A percentile compares a stretch with the other conserved stretches of the same genome.
These are phyloP conservation scores for Tachysurus fulvidraco DNA, from an alignment of 2,113 vertebrate species.

Conservation along the genomic window DNA sequence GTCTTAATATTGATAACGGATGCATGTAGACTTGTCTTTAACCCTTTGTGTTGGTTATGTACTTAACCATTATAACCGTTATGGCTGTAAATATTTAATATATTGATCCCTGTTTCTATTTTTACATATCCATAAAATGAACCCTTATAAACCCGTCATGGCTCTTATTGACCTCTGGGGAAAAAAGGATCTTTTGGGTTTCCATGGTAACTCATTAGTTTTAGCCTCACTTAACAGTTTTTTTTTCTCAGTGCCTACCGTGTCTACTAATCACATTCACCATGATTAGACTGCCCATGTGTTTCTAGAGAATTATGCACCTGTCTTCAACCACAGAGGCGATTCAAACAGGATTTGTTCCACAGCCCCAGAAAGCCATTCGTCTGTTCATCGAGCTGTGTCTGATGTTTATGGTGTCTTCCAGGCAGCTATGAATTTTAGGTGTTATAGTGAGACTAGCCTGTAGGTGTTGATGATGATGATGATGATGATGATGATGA, in stretches of 20 bases:
- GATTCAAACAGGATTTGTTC: not conserved
- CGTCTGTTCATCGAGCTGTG: not conserved
- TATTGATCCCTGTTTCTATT: not conserved
- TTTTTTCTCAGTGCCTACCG: not conserved
- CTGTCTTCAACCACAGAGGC: not conserved
- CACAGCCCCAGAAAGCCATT: not conserved
- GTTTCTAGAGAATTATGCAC: constrained; percentile 17
- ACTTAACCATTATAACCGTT: not conserved
- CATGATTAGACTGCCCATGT: constrained; percentile 13
- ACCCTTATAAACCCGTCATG: constrained; percentile 3
- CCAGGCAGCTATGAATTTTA: not conserved
- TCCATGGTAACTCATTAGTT: constrained; percentile 20
- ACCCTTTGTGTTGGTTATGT: not conserved
- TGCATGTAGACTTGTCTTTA: not conserved
- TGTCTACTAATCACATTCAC: not conserved
- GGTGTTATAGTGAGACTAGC: not conserved
- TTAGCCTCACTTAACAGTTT: constrained; percentile 6
- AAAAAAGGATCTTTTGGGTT: not conserved
- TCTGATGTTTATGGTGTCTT: not conserved
- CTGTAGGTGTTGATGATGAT: not conserved
- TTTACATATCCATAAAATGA: not conserved
- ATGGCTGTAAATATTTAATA: not conserved
- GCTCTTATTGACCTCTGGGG: constrained; percentile 2
- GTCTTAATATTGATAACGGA: too few relatives aligned
- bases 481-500: too few relatives aligned